These are phyloP conservation scores for Troilus luridus DNA, from an alignment of 2,888 invertebrate genomes.

Conservation along the genomic window DNA sequence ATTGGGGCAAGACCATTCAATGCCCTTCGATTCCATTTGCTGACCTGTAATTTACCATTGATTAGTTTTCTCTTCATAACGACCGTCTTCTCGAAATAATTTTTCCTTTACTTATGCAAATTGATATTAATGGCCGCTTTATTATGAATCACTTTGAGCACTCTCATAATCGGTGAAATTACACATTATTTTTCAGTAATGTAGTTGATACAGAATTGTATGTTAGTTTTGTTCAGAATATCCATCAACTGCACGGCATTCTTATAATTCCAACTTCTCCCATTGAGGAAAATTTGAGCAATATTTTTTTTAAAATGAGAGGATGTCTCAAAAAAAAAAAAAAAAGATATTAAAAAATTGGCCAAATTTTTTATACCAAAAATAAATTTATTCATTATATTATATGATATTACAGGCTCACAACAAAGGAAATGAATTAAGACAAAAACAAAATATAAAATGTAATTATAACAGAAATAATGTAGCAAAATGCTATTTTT, in stretches of 20 bases:
- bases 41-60: constrained; percentile 70
- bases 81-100: constrained; percentile 29
- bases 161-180: not conserved
- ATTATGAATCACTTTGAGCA: not conserved
- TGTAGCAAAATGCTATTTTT: constrained; percentile 52
- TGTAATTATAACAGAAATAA: constrained; percentile 45
- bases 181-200: not conserved
- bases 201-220: not conserved
- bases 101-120: not conserved
- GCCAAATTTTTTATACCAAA: not conserved
- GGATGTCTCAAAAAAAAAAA: not conserved
- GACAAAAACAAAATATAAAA: constrained; percentile 18
- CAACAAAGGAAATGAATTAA: constrained; percentile 48
- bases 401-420: constrained; percentile 20
- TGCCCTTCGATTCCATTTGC: constrained; percentile 90
- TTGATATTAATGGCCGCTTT: constrained; percentile 20
- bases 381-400: constrained; percentile 43
- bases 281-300: not conserved
- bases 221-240: not conserved
- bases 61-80: constrained; percentile 52
- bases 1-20: constrained; percentile 91
- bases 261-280: not conserved
- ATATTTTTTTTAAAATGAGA: not conserved
- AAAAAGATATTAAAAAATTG: constrained; percentile 45
- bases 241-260: not conserved